Conservation (phyloP, 2,797 vertebrate genomes). For the Threskiornis aethiopicus region DNA sequence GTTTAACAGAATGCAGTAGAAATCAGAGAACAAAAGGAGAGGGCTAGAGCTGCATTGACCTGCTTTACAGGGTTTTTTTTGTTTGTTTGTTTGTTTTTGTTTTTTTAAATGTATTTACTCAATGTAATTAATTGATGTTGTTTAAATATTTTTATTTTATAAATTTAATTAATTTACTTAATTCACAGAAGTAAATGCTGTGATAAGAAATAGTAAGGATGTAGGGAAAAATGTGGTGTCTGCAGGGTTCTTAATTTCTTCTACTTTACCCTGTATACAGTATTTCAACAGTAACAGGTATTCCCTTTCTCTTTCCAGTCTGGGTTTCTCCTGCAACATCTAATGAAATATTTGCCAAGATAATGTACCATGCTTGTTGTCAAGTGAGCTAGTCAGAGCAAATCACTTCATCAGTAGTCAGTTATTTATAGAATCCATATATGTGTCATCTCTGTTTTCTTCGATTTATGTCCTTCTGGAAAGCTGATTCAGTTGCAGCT, state of each 20-base stretch:
- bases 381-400: not conserved
- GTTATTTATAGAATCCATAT: not conserved
- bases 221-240: not conserved
- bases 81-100: no score
- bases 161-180: not conserved
- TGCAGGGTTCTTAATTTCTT: not conserved
- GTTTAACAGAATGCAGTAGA: not conserved
- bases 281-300: not conserved
- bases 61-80: not conserved
- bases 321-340: not conserved
- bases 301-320: not conserved
- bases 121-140: not conserved
- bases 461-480: not conserved
- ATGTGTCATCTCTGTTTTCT: not conserved
- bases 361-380: not conserved
- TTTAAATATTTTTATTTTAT: not conserved
- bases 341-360: not conserved
- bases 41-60: not conserved
- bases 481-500: not conserved
- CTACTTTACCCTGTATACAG: not conserved
- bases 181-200: not conserved
- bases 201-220: not conserved
- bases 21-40: not conserved
- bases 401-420: not conserved
- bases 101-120: not conserved